Evolutionary conservation across 2,797 vertebrate genomes (phyloP).

Genomic region (Calcarius lapponicus): DNA sequence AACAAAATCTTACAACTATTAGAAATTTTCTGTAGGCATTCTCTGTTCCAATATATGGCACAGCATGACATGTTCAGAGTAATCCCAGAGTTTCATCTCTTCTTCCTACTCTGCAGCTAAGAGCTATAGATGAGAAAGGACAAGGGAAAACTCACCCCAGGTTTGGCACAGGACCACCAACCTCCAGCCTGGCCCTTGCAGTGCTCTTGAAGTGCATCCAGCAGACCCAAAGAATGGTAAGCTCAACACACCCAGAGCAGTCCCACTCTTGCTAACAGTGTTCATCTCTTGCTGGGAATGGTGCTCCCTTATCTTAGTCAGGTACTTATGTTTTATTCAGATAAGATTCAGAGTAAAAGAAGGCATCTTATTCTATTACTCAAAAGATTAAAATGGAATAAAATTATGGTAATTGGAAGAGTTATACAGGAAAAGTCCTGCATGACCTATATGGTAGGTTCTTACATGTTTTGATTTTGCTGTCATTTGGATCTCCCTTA

Average conservation of each 20-base stretch:
- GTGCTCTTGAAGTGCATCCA: neutral
- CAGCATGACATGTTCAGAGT: neutral
- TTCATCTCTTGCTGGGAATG: neutral
- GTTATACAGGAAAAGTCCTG: neutral
- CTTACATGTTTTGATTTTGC: neutral
- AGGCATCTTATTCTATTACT: neutral
- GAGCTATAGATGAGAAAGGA: neutral
- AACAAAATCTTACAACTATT: neutral
- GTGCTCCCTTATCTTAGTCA: neutral
- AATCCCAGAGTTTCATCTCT: neutral
- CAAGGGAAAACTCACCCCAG: neutral
- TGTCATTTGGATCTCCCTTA: neutral
- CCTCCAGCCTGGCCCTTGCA: neutral
- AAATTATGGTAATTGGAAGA: neutral
- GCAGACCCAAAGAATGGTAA: neutral
- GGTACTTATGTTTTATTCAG: neutral
- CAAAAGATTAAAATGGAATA: neutral
- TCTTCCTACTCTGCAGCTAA: neutral
- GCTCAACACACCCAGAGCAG: neutral
- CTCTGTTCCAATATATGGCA: neutral
- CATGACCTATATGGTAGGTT: neutral
- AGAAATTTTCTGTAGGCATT: neutral
- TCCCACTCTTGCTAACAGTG: neutral
- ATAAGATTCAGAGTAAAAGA: neutral
- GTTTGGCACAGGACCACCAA: neutral